A percentile compares a stretch with the other conserved stretches of the same genome.
These are phyloP conservation scores for Megalops cyprinoides DNA, from an alignment of 2,797 vertebrate species.

Conservation along the genomic window DNA sequence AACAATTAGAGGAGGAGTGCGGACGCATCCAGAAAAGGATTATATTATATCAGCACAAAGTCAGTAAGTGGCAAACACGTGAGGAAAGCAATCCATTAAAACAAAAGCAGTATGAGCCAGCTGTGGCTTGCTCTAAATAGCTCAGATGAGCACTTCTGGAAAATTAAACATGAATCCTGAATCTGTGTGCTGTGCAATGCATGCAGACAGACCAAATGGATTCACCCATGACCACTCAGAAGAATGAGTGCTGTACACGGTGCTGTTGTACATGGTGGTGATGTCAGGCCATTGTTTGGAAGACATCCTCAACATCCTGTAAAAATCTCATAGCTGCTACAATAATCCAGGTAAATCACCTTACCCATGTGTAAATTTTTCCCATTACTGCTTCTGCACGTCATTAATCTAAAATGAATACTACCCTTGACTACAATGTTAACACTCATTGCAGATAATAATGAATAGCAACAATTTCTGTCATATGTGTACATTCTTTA, in stretches of 20 bases:
- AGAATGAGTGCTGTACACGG: background rate
- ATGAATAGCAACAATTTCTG: too few species aligned
- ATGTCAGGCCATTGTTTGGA: too few species aligned
- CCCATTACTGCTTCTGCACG: too few species aligned
- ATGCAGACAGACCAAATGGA: background rate
- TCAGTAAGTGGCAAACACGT: slow-evolving; percentile 25
- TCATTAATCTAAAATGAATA: too few species aligned
- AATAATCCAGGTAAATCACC: too few species aligned
- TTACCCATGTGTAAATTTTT: too few species aligned
- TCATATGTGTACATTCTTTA: too few species aligned
- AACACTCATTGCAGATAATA: too few species aligned
- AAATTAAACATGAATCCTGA: background rate
- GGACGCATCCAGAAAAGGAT: slow-evolving; percentile 15
- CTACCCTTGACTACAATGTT: too few species aligned
- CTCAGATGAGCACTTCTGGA: background rate
- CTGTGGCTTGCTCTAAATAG: background rate
- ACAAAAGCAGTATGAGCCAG: slow-evolving; percentile 8
- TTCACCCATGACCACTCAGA: background rate
- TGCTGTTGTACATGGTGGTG: too few species aligned
- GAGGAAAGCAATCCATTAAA: slow-evolving; percentile 18
- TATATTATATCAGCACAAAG: slow-evolving; percentile 26
- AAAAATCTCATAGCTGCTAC: too few species aligned
- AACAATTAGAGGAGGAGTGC: background rate
- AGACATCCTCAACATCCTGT: too few species aligned
- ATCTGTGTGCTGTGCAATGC: background rate